These are phyloP conservation scores for Ophion costatus DNA, from an alignment of 2,888 invertebrate genomes.

Conservation along the genomic window DNA sequence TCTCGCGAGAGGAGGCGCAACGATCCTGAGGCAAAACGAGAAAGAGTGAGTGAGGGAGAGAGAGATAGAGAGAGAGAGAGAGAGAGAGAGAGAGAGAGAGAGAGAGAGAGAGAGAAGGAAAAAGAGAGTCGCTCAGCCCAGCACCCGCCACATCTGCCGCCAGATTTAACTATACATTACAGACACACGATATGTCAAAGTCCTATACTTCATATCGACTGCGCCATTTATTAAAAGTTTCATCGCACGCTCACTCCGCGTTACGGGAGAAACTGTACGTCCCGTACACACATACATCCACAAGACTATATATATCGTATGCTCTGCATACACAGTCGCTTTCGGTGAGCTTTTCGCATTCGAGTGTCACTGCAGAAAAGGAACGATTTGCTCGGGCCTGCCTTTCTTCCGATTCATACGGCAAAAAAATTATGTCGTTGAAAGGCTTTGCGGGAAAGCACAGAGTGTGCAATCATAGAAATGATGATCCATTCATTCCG, in stretches of 20 bases:
- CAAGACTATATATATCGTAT: constrained; percentile 57
- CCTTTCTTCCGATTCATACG: constrained; percentile 44
- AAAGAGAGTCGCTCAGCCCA: constrained; percentile 61
- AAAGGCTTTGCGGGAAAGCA: not conserved
- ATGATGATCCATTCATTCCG: not conserved
- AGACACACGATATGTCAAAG: constrained; percentile 84
- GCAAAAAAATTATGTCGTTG: constrained; percentile 69
- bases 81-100: constrained; percentile 63
- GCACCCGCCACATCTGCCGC: constrained; percentile 82
- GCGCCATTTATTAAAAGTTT: constrained; percentile 84
- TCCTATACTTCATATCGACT: constrained; percentile 84
- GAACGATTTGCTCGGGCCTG: constrained; percentile 61
- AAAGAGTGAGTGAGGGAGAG: constrained; percentile 53
- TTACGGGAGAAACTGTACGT: constrained; percentile 64
- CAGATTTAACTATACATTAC: constrained; percentile 84
- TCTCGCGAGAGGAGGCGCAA: constrained; percentile 55
- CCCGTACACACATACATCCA: constrained; percentile 64
- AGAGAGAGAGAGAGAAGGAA: constrained; percentile 54
- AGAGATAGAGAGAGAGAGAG: constrained; percentile 66
- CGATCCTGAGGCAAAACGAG: constrained; percentile 60
- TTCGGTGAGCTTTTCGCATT: constrained; percentile 61
- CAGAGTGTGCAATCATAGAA: not conserved
- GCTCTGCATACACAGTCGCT: constrained; percentile 57
- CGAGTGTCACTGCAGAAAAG: constrained; percentile 50
- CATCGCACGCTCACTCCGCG: constrained; percentile 79